Conservation (phyloP, 2,113 vertebrate species). For the Podarcis muralis region DNA sequence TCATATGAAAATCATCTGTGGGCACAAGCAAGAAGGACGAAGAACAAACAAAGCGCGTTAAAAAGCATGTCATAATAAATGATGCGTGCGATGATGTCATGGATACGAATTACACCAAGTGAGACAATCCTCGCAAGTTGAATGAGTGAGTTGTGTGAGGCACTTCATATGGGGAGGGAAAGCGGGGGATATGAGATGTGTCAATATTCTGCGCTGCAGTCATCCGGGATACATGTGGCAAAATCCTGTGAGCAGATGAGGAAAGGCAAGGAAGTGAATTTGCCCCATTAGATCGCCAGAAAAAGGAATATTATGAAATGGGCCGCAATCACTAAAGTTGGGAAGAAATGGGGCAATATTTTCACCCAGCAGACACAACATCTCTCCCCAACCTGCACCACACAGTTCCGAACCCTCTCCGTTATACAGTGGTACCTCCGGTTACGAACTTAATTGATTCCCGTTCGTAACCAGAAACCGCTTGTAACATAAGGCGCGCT, state of each 20-base stretch:
- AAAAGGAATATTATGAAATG: slow-evolving; percentile 17
- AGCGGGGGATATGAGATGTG: neutral
- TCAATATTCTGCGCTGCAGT: slow-evolving; percentile 5
- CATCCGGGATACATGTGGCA: neutral
- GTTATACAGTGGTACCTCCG: no score
- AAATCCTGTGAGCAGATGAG: slow-evolving; percentile 4
- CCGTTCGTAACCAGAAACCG: no score
- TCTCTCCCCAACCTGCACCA: no score
- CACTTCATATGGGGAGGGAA: neutral
- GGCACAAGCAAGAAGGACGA: slow-evolving; percentile 9
- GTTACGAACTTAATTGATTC: no score
- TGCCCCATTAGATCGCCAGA: neutral
- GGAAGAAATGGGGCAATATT: neutral
- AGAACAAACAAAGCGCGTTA: slow-evolving; percentile 23
- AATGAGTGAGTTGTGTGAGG: neutral
- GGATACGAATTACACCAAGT: slow-evolving; percentile 25
- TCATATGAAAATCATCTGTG: slow-evolving; percentile 15
- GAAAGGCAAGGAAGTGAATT: slow-evolving; percentile 35
- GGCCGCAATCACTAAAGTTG: no score
- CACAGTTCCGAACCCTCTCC: no score
- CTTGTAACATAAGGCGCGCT: no score
- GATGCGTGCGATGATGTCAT: neutral
- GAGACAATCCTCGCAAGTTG: neutral
- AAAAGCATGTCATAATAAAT: slow-evolving; percentile 23
- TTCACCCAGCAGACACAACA: neutral